Evolutionary conservation across 2,113 vertebrate species (phyloP).

Genomic region (Oenanthe melanoleuca): DNA sequence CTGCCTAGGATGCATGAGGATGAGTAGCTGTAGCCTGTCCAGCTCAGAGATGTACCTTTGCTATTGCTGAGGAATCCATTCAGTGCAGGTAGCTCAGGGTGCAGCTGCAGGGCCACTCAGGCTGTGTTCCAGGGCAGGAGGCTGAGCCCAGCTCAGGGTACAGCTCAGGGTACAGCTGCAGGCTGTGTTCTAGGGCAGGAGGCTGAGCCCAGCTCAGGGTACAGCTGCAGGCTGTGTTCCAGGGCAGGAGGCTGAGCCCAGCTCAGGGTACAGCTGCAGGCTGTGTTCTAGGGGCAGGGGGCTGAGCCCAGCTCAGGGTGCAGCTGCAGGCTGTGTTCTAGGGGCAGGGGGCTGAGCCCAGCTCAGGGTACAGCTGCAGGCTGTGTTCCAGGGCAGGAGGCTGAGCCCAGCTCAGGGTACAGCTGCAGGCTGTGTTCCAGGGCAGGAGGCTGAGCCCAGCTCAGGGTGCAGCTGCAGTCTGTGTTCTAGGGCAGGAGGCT

Average conservation of each 20-base stretch:
- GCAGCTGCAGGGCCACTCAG: background rate
- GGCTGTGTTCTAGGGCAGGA: background rate
- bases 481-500: background rate
- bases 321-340: background rate
- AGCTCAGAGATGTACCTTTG: background rate
- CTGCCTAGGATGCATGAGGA: background rate
- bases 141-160: background rate
- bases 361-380: background rate
- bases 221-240: background rate
- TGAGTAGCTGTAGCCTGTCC: background rate
- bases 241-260: background rate
- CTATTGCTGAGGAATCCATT: background rate
- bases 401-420: background rate
- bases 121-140: background rate
- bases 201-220: background rate
- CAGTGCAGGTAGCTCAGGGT: background rate
- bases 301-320: background rate
- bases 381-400: background rate
- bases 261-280: background rate
- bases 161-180: background rate
- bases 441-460: background rate
- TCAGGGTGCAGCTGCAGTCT: background rate
- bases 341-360: background rate
- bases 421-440: background rate
- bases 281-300: background rate